These are phyloP conservation scores for Propithecus deckenii DNA, from an alignment of 2,797 vertebrate genomes.

Conservation along the genomic window DNA sequence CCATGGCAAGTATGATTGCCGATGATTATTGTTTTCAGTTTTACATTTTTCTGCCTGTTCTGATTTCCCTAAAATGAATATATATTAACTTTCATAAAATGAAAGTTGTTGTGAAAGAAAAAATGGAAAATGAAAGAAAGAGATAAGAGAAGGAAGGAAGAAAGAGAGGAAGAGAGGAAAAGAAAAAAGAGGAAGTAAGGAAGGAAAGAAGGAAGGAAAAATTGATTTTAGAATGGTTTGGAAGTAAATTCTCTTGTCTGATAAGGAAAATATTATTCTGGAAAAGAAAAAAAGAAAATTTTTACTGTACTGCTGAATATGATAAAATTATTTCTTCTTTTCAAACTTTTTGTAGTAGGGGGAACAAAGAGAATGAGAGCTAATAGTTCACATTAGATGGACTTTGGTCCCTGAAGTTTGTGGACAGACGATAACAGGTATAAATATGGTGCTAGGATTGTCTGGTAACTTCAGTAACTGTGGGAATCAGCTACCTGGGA, in stretches of 20 bases:
- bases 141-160: no score
- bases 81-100: background rate
- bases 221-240: background rate
- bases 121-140: background rate
- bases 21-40: background rate
- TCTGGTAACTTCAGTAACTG: background rate
- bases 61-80: background rate
- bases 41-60: background rate
- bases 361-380: background rate
- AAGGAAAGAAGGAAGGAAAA: background rate
- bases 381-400: background rate
- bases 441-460: background rate
- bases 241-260: background rate
- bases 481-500: background rate
- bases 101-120: background rate
- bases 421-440: background rate
- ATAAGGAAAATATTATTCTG: background rate
- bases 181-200: background rate
- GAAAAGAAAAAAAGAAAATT: background rate
- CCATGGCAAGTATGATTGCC: background rate
- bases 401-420: background rate
- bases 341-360: background rate
- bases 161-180: no score
- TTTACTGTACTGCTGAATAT: background rate
- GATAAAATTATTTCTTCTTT: background rate